Base-by-base conservation (phyloP, 2,113 vertebrate species). In the Dinomys branickii region DNA sequence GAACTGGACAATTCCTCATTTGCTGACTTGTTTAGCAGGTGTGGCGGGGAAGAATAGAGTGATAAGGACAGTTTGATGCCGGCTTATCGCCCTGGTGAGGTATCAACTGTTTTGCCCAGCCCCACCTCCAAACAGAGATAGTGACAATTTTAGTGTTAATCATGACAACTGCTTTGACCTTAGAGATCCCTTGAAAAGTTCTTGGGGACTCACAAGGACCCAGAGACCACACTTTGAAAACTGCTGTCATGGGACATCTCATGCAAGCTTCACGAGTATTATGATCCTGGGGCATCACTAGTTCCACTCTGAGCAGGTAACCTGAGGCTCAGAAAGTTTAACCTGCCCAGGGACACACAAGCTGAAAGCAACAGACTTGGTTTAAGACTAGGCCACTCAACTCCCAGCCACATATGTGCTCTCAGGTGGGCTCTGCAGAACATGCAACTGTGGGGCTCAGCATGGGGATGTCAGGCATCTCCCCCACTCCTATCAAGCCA, bases 211-310 rank as follows among this genome's bases (percentile, higher is more conserved):
- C 33, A 47, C 38, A 50, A 38, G 10, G 19, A 26, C 2, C 38
- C 0, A 0, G 0, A 33, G 44, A 38, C 6, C 50, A 13, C 0
- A 6, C n/a, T 56, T 41, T 10, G 38, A 44, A 26, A 61, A 44
- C 7, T 24, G 41, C 33, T 52, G 24, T 44, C 58, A 47, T 14
- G 38, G 22, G 58, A 13, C 30, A 81, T 2, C 52, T 65, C 30
- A 9, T 17, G 24, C 22, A 10, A 22, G 44, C 24, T 22, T 69
- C 41, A 33, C 26, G 14, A 24, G 13, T 61, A 13, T 28, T 4
- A 3, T 1, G 3, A 22, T 22, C 22, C 61, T 20, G 22, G 35
- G 7, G 22, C 7, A n/a, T 19, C 6, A 58, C 28, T 10, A 30
- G 33, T 44, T 63, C 35, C 5, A 35, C n/a, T 52, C 75, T 82